Base-by-base conservation (phyloP, 2,113 vertebrate genomes). In the Papio anubis region DNA sequence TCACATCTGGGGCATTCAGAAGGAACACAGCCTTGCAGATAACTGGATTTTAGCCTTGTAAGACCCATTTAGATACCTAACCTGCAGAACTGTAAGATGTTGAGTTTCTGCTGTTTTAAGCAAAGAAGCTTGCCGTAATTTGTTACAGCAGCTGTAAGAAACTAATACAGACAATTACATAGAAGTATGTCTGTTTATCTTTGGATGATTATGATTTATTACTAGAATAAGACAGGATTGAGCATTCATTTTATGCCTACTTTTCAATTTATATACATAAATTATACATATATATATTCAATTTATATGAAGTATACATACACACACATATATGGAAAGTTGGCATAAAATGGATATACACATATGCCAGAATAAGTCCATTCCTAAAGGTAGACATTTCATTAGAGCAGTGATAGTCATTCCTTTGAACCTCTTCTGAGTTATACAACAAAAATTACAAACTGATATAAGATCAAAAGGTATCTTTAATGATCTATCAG, bases 1-100 rank as follows among this genome's bases (percentile, higher is more conserved):
- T 88, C 8, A 30, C 9, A 35, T 30, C 12, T 52, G 17, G 13
- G 7, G 2, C 7, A 4, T 66, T 8, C 25, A 11, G 64, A 68
- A 32, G 18, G 61, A 20, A 30, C 0, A 7, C 0, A 21, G 4
- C 5, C 9, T 68, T n/a, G 21, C 57, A 27, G 18, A 18, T 11
- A 30, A 27, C 12, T 7, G 57, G 5, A 43, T 43, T 81, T 89
- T 55, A 81, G 55, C 43, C 52, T 11, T 38, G 16, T 9, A 57
- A 72, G 38, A n/a, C 16, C 91, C 61, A 66, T 48, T 52, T 50
- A 45, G 59, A 90, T 55, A 40, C 68, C 43, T 57, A 27, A n/a
- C 17, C 55, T 72, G 32, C 35, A 68, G 38, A 83, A 55, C 48
- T 16, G 0, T 30, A 82, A 43, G 10, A 72, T 27, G 9, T 32